phyloP scores from a whole-genome alignment of 2,797 vertebrate genomes.

The Catharus ustulatus region DNA sequence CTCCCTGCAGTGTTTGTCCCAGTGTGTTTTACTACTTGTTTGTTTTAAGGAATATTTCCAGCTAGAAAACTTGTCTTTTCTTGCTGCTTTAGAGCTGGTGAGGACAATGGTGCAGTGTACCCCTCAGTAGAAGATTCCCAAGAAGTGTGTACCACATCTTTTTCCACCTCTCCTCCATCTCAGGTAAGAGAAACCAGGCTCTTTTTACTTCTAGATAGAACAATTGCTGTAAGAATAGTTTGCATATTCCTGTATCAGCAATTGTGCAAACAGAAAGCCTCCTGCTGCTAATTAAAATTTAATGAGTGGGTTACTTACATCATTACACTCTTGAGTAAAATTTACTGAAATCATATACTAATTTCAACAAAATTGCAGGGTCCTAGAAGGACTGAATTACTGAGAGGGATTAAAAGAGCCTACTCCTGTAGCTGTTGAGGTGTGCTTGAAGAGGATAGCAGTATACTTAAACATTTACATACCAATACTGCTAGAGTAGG shows the following conservation, averaged over 20 bases:
- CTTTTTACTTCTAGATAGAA: neutral
- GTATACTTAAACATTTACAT: neutral
- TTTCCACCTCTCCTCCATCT: conserved; percentile 97
- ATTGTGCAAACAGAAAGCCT: neutral
- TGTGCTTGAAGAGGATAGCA: neutral
- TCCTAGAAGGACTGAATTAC: neutral
- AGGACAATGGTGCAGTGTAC: conserved; percentile 84
- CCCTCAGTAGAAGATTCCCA: conserved; percentile 94
- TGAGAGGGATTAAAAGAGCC: neutral
- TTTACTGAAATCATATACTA: neutral
- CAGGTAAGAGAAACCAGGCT: conserved; percentile 81
- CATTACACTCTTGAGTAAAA: neutral
- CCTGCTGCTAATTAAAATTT: neutral
- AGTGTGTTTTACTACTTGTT: neutral
- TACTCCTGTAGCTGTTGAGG: neutral
- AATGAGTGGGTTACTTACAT: neutral
- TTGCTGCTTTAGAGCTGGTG: conserved; percentile 81
- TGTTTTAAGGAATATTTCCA: neutral
- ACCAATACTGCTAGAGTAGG: neutral
- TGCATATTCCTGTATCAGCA: neutral
- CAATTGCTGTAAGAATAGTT: neutral
- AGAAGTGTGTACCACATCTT: conserved; percentile 96
- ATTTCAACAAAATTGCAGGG: neutral
- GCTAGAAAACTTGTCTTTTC: conserved; percentile 13
- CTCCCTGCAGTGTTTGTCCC: conserved; percentile 18